These are phyloP conservation scores for Drosophila stalkeri DNA, from an alignment of 2,888 invertebrate genomes.

Conservation along the genomic window DNA sequence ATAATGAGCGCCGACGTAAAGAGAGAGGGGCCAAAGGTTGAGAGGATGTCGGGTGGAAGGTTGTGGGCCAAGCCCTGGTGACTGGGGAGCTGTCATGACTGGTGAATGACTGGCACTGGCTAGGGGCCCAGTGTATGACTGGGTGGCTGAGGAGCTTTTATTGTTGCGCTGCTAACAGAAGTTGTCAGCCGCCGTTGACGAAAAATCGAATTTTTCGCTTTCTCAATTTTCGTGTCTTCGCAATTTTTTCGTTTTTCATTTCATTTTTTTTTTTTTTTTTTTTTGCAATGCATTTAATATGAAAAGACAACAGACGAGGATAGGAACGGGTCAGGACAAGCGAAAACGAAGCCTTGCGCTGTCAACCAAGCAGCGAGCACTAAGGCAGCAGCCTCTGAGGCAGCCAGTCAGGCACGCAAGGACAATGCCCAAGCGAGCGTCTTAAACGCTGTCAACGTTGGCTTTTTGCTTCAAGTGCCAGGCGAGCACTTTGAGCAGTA, in stretches of 20 bases:
- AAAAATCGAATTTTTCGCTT: slow-evolving; percentile 69
- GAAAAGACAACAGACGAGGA: slow-evolving; percentile 77
- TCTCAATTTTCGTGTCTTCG: slow-evolving; percentile 6
- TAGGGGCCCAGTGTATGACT: slow-evolving; percentile 26
- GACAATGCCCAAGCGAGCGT: slow-evolving; percentile 76
- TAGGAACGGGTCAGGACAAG: slow-evolving; percentile 42
- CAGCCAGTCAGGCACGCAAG: slow-evolving; percentile 60
- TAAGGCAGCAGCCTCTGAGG: slow-evolving; percentile 17
- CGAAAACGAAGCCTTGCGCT: slow-evolving; percentile 63
- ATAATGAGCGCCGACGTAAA: slow-evolving; percentile 74
- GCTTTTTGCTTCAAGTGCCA: slow-evolving; percentile 79
- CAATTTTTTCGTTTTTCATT: not conserved
- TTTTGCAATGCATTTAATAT: slow-evolving; percentile 77
- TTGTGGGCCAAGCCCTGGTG: slow-evolving; percentile 9
- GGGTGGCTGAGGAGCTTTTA: slow-evolving; percentile 26
- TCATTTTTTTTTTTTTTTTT: not conserved
- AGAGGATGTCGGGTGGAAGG: slow-evolving; percentile 13
- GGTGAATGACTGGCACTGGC: slow-evolving; percentile 56
- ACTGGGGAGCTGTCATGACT: slow-evolving; percentile 58
- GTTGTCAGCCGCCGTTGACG: slow-evolving; percentile 67
- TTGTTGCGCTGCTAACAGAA: slow-evolving; percentile 67
- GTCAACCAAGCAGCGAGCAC: slow-evolving; percentile 49
- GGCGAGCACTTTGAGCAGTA: slow-evolving; percentile 33
- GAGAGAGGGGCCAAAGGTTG: slow-evolving; percentile 42
- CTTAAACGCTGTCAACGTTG: slow-evolving; percentile 82